Evolutionary conservation across 2,888 invertebrate species (phyloP).

Genomic region (Anagyrus pseudococci): DNA sequence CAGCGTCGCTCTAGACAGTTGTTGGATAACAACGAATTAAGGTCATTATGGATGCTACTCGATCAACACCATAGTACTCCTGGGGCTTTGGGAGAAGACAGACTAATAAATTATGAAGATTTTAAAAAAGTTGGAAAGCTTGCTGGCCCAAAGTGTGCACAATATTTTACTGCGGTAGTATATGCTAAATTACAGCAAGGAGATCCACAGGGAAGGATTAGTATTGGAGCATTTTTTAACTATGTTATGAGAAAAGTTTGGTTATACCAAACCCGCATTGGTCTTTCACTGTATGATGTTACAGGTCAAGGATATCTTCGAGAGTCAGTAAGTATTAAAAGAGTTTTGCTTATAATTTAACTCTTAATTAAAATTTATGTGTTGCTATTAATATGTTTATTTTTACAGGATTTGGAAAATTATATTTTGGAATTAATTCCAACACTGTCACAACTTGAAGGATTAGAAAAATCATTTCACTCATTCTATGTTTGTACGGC

Average conservation of each 20-base stretch:
- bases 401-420: conserved; percentile 85
- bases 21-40: conserved; percentile 86
- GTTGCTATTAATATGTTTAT: conserved; percentile 19
- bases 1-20: conserved; percentile 85
- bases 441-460: conserved; percentile 87
- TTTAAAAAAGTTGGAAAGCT: conserved; percentile 80
- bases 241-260: conserved; percentile 95
- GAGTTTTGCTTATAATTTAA: neutral
- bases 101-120: conserved; percentile 84
- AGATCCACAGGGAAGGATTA: conserved; percentile 85
- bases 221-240: conserved; percentile 90
- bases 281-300: conserved; percentile 90
- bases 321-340: conserved; percentile 70
- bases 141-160: conserved; percentile 75
- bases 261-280: conserved; percentile 93
- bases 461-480: conserved; percentile 90
- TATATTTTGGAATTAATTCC: conserved; percentile 94
- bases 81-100: conserved; percentile 73
- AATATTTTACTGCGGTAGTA: conserved; percentile 84
- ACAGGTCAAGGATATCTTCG: conserved; percentile 89
- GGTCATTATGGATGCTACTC: conserved; percentile 82
- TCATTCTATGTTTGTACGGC: conserved; percentile 97
- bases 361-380: no score
- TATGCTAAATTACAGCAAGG: conserved; percentile 88
- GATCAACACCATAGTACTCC: conserved; percentile 83